phyloP scores from a whole-genome alignment of 2,888 invertebrate genomes.

The Calephelis perditalis region DNA sequence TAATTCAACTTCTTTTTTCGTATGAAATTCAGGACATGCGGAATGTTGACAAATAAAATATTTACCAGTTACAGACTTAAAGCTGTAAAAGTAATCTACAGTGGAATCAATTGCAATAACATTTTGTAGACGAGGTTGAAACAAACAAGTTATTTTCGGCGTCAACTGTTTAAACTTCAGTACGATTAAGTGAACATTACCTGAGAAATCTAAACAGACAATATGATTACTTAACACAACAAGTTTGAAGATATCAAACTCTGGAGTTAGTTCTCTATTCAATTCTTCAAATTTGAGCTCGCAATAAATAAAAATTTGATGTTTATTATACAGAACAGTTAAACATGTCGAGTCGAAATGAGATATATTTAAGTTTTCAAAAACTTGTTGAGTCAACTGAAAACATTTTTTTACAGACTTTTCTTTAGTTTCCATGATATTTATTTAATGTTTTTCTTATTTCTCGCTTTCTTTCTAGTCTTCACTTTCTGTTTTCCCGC shows the following conservation, averaged over 20 bases:
- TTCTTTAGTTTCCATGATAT: conserved; percentile 40
- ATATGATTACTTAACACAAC: conserved; percentile 45
- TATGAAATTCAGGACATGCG: conserved; percentile 42
- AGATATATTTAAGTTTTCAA: conserved; percentile 44
- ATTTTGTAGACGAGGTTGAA: conserved; percentile 38
- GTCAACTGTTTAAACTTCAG: conserved; percentile 49
- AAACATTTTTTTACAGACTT: conserved; percentile 39
- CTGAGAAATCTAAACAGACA: conserved; percentile 47
- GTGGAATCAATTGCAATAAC: conserved; percentile 33
- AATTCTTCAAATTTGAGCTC: conserved; percentile 39
- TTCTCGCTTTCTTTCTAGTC: too few relatives aligned
- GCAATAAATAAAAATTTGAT: conserved; percentile 58
- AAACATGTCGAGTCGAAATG: conserved; percentile 39
- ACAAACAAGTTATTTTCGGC: conserved; percentile 41
- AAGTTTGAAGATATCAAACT: conserved; percentile 44
- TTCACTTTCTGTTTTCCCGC: too few relatives aligned
- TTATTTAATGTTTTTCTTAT: too few relatives aligned
- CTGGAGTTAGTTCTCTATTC: conserved; percentile 41
- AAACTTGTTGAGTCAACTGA: conserved; percentile 38
- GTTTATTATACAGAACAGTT: conserved; percentile 57
- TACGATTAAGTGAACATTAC: conserved; percentile 45
- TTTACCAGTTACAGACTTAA: conserved; percentile 40
- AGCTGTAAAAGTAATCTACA: conserved; percentile 38
- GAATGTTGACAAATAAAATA: conserved; percentile 43
- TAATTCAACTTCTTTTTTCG: conserved; percentile 22